A percentile compares a stretch with the other conserved stretches of the same genome.
phyloP scores from a whole-genome alignment of 2,888 invertebrate genomes.

The Perizoma affinitatum region DNA sequence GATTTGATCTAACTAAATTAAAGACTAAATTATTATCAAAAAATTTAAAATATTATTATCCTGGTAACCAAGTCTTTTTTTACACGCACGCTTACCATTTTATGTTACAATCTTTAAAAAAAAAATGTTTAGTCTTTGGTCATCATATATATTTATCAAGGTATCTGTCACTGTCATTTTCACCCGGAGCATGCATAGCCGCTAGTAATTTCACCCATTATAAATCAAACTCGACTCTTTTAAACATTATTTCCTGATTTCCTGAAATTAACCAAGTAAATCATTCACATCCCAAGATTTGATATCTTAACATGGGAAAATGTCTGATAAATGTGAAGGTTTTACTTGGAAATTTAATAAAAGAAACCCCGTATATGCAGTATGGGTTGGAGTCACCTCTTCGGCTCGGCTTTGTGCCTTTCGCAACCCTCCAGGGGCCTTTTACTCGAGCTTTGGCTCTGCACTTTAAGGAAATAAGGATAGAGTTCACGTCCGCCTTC shows the following conservation, averaged over 20 bases:
- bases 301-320: not conserved
- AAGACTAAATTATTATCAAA: no score
- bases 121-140: no score
- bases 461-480: constrained; percentile 19
- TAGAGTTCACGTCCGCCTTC: constrained; percentile 8
- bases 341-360: constrained; percentile 10
- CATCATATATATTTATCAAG: no score
- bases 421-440: constrained; percentile 11
- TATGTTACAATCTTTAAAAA: no score
- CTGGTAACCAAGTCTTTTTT: no score
- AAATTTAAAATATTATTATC: no score
- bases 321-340: not conserved
- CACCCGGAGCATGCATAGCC: no score
- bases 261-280: not conserved
- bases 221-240: no score
- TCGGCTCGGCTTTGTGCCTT: constrained; percentile 16
- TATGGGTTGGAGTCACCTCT: constrained; percentile 8
- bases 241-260: not conserved
- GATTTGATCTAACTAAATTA: no score
- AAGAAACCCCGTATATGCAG: constrained; percentile 17
- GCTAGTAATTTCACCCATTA: no score
- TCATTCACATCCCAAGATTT: constrained; percentile 1
- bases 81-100: no score
- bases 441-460: constrained; percentile 20
- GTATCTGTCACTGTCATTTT: no score